Conservation (phyloP, 2,888 invertebrate genomes). For the Drosophila subsilvestris region DNA sequence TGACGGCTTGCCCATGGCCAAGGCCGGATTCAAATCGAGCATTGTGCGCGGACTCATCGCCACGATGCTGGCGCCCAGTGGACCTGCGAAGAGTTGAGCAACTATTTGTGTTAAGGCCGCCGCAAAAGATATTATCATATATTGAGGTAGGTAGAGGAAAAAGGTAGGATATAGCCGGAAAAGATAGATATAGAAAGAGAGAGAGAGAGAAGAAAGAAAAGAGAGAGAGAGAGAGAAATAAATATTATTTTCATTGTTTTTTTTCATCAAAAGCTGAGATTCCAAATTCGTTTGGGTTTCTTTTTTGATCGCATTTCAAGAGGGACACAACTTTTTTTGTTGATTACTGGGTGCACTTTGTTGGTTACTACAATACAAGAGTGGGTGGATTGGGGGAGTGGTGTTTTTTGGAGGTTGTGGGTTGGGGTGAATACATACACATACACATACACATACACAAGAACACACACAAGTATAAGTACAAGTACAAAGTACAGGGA, state of each 20-base stretch:
- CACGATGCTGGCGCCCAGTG: conserved; percentile 84
- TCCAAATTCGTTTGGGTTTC: conserved; percentile 44
- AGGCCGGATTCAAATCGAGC: conserved; percentile 84
- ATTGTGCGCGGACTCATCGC: conserved; percentile 84
- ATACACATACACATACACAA: conserved; percentile 35
- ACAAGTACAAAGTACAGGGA: neutral
- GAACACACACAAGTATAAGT: conserved; percentile 25
- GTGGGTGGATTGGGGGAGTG: conserved; percentile 8
- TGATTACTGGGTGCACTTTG: conserved; percentile 61
- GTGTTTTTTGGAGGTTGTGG: conserved; percentile 5
- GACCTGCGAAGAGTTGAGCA: conserved; percentile 83
- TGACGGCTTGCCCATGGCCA: conserved; percentile 84
- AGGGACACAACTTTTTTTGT: conserved; percentile 51
- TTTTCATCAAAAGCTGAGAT: conserved; percentile 40
- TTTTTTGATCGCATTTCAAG: conserved; percentile 26
- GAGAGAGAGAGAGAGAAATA: conserved; percentile 41
- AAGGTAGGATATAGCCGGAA: conserved; percentile 45
- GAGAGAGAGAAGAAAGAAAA: conserved; percentile 40
- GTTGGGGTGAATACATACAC: conserved; percentile 25
- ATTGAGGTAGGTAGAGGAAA: conserved; percentile 33
- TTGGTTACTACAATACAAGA: conserved; percentile 44
- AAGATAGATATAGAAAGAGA: conserved; percentile 44
- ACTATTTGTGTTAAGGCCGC: conserved; percentile 66
- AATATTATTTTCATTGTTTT: conserved; percentile 41
- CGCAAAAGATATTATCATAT: conserved; percentile 27